Evolutionary conservation across 2,113 vertebrate genomes (phyloP), one percentile per base, ranked within the genome.

Genomic region (Cinclus cinclus): DNA sequence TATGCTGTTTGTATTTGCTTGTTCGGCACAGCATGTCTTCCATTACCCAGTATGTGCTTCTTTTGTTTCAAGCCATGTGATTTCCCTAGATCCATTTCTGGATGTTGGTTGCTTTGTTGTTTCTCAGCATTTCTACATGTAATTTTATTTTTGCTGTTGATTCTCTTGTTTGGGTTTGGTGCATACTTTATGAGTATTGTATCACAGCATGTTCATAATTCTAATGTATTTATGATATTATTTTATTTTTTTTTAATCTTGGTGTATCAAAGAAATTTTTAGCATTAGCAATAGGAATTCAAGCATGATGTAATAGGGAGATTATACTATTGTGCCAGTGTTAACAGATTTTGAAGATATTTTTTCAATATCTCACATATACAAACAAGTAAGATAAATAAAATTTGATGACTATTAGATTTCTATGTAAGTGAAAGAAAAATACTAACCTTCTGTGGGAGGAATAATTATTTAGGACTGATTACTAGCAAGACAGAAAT

Each of bases 381-480:
- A 60, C 20, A 78, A 91, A 83, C 9, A 41, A 77, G 65, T 21
- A 65, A 19, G 31, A 47, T 53, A 76, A 85, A 91, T 74, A 7
- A 11, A 83, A 85, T 47, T 41, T 58, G 25, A 83, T 78, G 18
- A 85, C 62, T 62, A 33, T 58, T 89, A 71, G 35, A 87, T 84
- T 97, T 86, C 60, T 83, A n/a, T 41, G 30, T 35, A 87, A 86
- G 11, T 8, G 56, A 56, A 92, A 91, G 59, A 89, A 95, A 89
- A 92, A 87, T 33, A 73, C 27, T 94, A 25, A 84, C 76, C n/a
- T 93, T 77, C 69, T 62, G 18, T 84, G 37, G 27, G n/a, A 94
- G 69, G 39, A 92, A 84, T 87, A 84, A 89, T 59, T n/a, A n/a
- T n/a, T n/a, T n/a, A n/a, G n/a, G 17, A 65, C 25, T 75, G n/a